phyloP scores from a whole-genome alignment of 2,888 invertebrate species.

The Orthosia incerta region DNA sequence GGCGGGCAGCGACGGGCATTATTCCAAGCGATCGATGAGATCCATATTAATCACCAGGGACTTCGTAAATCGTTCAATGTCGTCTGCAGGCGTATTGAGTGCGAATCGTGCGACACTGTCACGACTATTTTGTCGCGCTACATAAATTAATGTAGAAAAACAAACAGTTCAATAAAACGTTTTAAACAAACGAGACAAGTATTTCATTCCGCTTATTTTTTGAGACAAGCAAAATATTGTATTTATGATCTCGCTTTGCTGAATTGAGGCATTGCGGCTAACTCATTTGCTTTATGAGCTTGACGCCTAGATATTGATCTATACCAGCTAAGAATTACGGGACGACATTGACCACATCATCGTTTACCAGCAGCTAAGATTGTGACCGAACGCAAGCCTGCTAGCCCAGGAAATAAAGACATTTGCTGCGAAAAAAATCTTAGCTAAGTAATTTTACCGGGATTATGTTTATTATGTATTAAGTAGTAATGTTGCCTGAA shows the following conservation, averaged over 20 bases:
- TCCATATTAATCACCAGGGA: conserved; percentile 73
- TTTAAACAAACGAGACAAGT: conserved; percentile 42
- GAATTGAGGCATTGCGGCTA: too few species aligned
- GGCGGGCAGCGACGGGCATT: conserved; percentile 62
- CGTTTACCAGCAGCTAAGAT: too few species aligned
- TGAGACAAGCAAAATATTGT: neutral
- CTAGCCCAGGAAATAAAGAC: too few species aligned
- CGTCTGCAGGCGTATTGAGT: conserved; percentile 73
- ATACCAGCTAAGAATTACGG: too few species aligned
- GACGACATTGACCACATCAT: too few species aligned
- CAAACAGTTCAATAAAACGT: conserved; percentile 53
- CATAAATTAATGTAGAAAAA: conserved; percentile 59
- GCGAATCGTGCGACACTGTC: conserved; percentile 71
- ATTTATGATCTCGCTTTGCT: neutral
- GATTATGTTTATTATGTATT: too few species aligned
- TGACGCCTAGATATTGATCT: too few species aligned
- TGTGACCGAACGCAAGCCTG: too few species aligned
- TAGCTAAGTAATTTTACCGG: too few species aligned
- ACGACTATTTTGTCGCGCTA: conserved; percentile 69
- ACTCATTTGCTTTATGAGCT: too few species aligned
- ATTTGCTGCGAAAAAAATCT: too few species aligned
- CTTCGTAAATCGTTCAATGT: conserved; percentile 77
- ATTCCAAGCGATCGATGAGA: conserved; percentile 66
- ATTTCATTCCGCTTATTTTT: conserved; percentile 43
- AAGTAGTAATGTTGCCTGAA: too few species aligned